phyloP scores from a whole-genome alignment of 2,797 vertebrate species.

The Galaxias olidus region DNA sequence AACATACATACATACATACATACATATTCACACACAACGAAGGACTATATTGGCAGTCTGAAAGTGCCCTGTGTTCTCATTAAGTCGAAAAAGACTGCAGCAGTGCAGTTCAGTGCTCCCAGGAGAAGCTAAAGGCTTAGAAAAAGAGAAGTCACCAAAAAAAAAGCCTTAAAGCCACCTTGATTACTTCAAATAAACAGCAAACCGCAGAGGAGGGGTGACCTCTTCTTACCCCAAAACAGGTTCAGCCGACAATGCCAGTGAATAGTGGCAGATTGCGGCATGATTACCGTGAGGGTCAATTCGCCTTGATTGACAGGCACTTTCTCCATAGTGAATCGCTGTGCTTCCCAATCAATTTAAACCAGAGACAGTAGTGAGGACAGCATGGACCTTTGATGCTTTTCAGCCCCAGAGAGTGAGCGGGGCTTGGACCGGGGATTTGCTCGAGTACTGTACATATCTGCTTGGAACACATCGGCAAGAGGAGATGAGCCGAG shows the following conservation, averaged over 20 bases:
- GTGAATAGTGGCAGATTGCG: too few species aligned
- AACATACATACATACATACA: slow-evolving; percentile 7
- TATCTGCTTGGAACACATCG: slow-evolving; percentile 24
- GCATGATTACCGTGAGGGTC: slow-evolving; percentile 24
- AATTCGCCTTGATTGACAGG: slow-evolving; percentile 4
- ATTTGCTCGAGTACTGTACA: slow-evolving; percentile 41
- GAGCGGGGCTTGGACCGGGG: slow-evolving; percentile 11
- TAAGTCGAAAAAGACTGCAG: slow-evolving; percentile 46
- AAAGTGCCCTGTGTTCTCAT: slow-evolving; percentile 52
- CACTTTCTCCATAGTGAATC: too few species aligned
- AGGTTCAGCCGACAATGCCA: slow-evolving; percentile 9
- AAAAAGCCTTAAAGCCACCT: slow-evolving; percentile 32
- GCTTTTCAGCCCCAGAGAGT: slow-evolving; percentile 11
- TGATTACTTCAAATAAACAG: slow-evolving; percentile 44
- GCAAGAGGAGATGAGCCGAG: slow-evolving; percentile 50
- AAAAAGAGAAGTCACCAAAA: slow-evolving; percentile 19
- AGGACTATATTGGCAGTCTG: slow-evolving; percentile 46
- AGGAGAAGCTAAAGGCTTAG: slow-evolving; percentile 29
- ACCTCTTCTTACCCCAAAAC: slow-evolving; percentile 6
- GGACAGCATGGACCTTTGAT: not conserved
- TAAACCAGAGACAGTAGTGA: not conserved
- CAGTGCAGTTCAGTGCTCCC: slow-evolving; percentile 44
- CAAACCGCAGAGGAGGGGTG: slow-evolving; percentile 11
- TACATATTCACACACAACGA: slow-evolving; percentile 4
- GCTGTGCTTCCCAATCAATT: too few species aligned